Evolutionary conservation across 2,888 invertebrate genomes (phyloP), one percentile per base, ranked within the genome.

Genomic region (Toxonevra muliebris): DNA sequence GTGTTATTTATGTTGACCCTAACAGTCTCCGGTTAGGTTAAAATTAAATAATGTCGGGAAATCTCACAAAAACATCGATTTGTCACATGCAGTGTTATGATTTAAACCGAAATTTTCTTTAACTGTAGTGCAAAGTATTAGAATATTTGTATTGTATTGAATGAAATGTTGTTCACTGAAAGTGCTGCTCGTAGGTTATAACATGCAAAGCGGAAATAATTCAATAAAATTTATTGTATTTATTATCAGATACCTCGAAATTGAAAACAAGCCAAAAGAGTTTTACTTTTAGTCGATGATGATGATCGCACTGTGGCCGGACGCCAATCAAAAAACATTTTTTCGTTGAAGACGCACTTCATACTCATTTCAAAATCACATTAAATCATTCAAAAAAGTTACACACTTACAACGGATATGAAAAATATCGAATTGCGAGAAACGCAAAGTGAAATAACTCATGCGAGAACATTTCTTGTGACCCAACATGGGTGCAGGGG

Each of bases 401-500:
- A 11, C 60, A 45, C 63, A 81, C 81, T 82, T 80, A 82, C 81
- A 77, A 54, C 82, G 79, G 60, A 74, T 73, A 65, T 76, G 74
- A 71, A 82, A 82, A 62, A 82, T 77, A 69, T 80, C 80, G 71
- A 82, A 82, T 17, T 81, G 77, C 12, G 81, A 76, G 66, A 82
- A 80, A 60, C 80, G 80, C 41, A 82, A 74, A 4, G 82, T 80
- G 64, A 82, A 82, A 67, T 82, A 82, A 61, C 80, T 82, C 63
- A 70, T 69, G 10, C 82, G 78, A 54, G 80, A 76, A 55, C 73
- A 74, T 68, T 80, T 81, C 69, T 82, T 82, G 61, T 80, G 79
- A 10, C 80, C 78, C 71, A 78, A 75, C 82, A 82, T 82, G 48
- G 75, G 75, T 71, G 61, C 66, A 20, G 54, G 54, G 11, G 2